A percentile compares a stretch with the other conserved stretches of the same genome.
Conservation (phyloP, 2,797 vertebrate genomes). For the Helarctos malayanus region DNA sequence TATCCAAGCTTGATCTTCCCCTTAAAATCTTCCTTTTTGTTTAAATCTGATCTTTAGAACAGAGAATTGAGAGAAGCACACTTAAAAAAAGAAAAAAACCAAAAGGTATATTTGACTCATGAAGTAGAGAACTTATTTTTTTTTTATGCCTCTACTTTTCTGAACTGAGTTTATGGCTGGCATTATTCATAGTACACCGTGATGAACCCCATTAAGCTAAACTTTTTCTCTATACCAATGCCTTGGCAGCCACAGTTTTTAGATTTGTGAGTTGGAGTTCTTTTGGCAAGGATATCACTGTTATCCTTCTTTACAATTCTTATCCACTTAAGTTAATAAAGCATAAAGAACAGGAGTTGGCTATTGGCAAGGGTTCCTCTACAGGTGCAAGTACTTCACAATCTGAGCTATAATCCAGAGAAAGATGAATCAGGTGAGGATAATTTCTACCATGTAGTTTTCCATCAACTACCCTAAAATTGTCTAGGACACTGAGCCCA, state of each 20-base stretch:
- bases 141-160: not conserved
- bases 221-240: not conserved
- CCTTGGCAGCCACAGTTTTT: not conserved
- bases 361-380: not conserved
- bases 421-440: not conserved
- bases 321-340: not conserved
- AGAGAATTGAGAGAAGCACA: not conserved
- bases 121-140: not conserved
- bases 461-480: not conserved
- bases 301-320: not conserved
- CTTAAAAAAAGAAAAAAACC: not conserved
- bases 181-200: not conserved
- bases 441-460: not conserved
- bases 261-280: not conserved
- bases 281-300: not conserved
- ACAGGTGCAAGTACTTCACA: not conserved
- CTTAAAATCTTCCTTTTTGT: not conserved
- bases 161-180: not conserved
- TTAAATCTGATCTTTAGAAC: not conserved
- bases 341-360: not conserved
- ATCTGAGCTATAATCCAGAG: not conserved
- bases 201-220: not conserved
- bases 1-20: not conserved
- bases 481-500: not conserved
- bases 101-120: not conserved